Base-by-base conservation (phyloP, 2,888 invertebrate genomes). In the Notodonta ziczac region DNA sequence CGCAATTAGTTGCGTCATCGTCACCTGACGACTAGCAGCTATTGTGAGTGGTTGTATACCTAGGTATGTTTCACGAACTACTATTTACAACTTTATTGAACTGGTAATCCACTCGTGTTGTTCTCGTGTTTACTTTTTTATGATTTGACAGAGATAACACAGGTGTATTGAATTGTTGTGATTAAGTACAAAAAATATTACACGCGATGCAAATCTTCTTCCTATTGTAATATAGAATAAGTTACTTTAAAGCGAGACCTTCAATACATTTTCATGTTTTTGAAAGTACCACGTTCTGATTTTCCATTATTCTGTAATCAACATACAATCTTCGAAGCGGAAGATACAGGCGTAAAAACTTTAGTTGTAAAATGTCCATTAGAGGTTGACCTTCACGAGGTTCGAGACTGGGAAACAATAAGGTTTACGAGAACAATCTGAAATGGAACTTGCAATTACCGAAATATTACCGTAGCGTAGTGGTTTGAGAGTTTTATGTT, bases 351-450 rank as follows among this genome's bases (percentile, higher is more conserved):
- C 56, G 48, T 59, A 70, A 74, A 70, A 72, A 66, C 68, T 68
- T 72, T 55, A 54, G 59, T 72, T 72, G 72, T 71, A 71, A 71
- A 73, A 67, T 67, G 73, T 70, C 73, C 67, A 76, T 72, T 76
- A 71, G 65, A 60, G 64, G 59, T 61, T 67, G 75, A 76, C 79
- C 80, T 79, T 78, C 72, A 62, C 65, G 71, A 70, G 70, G 71
- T 70, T 70, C 65, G 62, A 58, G 63, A 66, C 66, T 71, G 69
- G 68, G 59, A 70, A 72, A 70, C 62, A 69, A 62, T 35, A 57
- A 60, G 62, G 53, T 61, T 62, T 63, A 67, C 63, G 56, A 67
- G 64, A 66, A 72, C 67, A 68, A 67, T 74, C 64, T 74, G 67
- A 67, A 71, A 62, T 62, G 63, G 64, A 72, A 66, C 65, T 54